These are phyloP conservation scores for Beris chalybata DNA, from an alignment of 2,888 invertebrate genomes.

Conservation along the genomic window DNA sequence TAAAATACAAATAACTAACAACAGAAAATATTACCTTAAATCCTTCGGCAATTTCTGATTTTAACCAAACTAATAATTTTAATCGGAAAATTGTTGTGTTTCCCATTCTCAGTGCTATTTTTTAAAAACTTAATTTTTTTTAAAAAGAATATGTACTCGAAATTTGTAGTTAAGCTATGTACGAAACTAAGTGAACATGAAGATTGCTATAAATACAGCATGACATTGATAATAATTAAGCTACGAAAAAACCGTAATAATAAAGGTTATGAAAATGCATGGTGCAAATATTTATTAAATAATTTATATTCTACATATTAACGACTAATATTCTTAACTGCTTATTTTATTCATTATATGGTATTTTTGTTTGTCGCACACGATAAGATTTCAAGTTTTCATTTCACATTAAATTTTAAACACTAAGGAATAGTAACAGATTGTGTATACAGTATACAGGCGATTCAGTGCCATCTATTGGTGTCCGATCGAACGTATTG, in stretches of 20 bases:
- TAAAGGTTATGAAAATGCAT: slow-evolving; percentile 2
- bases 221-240: not conserved
- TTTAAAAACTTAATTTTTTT: slow-evolving; percentile 18
- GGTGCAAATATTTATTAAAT: too few species aligned
- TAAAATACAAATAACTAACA: not conserved
- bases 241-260: not conserved
- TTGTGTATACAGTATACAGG: too few species aligned
- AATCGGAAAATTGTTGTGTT: slow-evolving; percentile 19
- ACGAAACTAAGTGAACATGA: not conserved
- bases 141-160: slow-evolving; percentile 21
- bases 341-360: too few species aligned
- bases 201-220: not conserved
- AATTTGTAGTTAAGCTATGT: not conserved
- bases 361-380: too few species aligned
- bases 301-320: too few species aligned
- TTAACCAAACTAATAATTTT: slow-evolving; percentile 9
- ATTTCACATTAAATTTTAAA: too few species aligned
- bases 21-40: too few species aligned
- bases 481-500: too few species aligned
- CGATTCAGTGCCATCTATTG: too few species aligned
- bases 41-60: slow-evolving; percentile 15
- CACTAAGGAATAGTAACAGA: too few species aligned
- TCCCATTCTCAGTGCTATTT: slow-evolving; percentile 3
- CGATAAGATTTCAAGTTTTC: too few species aligned
- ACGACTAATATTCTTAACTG: too few species aligned